Base-by-base conservation (phyloP, 2,888 invertebrate genomes). In the Girardia tigrina region DNA sequence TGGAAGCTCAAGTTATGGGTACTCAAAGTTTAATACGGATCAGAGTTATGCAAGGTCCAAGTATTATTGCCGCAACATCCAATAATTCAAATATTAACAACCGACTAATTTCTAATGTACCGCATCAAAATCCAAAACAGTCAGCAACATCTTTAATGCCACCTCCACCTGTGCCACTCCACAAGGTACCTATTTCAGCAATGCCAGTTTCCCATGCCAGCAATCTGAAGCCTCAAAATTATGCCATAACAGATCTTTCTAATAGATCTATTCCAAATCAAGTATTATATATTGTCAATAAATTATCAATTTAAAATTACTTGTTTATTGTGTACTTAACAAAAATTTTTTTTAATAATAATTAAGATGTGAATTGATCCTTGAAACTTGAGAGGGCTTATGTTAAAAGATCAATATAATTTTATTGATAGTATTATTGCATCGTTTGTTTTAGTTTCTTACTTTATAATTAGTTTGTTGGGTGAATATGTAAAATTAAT, bases 1-100 rank as follows among this genome's bases (percentile, higher is more conserved):
- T 75, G 23, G 75, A 75, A 28, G 75, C 75, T 8, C 75, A 75
- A 71, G 75, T 70, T 20, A 75, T 75, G 75, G 75, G 75, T 20
- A 29, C 75, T 26, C 70, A 75, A 29, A 71, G 75, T 75, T 29
- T 75, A 28, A 72, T 75, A 20, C 23, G 75, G 14, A 70, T 75
- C 8, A 56, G 71, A 23, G 71, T 75, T 1, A 75, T 75, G 75
- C 75, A 75, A 70, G 75, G 75, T 28, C 75, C 75, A 16, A 71
- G 23, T 29, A 29, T 56, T 1, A 36, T 74, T 26, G 56, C 56
- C 2, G 28, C n/a, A 71, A 27, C 27, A 12, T 28, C 28, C 2
- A 56, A 16, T 16, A 56, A 56, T 56, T 56, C 4, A 12, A 56
- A 4, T 4, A 56, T 2, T 56, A 16, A 4, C 23, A 16, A 2